A percentile compares a stretch with the other conserved stretches of the same genome.
phyloP scores from a whole-genome alignment of 92 coral and sea anemone species.

The Epizoanthus rinbou region DNA sequence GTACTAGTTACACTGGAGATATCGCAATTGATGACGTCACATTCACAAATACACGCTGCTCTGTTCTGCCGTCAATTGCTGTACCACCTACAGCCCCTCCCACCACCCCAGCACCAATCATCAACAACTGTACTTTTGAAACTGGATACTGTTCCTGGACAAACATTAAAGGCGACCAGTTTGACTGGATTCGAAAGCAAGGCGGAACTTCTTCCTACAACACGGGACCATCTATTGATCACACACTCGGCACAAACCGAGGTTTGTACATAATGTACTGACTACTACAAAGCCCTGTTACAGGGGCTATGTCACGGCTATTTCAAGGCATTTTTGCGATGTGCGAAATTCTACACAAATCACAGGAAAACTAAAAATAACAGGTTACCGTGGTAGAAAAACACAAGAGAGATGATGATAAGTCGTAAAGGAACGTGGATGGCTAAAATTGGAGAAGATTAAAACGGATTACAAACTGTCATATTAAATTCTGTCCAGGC shows the following conservation, averaged over 20 bases:
- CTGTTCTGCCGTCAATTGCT: constrained; percentile 78
- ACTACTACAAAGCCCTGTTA: too few species aligned
- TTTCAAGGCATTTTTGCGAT: too few species aligned
- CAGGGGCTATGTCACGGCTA: too few species aligned
- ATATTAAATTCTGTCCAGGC: too few species aligned
- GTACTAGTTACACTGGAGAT: constrained; percentile 87
- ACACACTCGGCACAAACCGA: constrained; percentile 73
- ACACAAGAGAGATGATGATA: too few species aligned
- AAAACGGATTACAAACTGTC: too few species aligned
- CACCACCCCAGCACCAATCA: constrained; percentile 85
- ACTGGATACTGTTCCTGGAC: constrained; percentile 89
- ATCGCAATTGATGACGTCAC: constrained; percentile 91
- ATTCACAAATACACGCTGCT: constrained; percentile 69
- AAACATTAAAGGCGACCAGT: constrained; percentile 82
- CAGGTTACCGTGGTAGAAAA: too few species aligned
- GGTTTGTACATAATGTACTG: constrained; percentile 47
- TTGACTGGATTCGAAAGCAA: constrained; percentile 92
- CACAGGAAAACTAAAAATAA: too few species aligned
- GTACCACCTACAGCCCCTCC: constrained; percentile 94
- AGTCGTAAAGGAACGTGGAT: too few species aligned
- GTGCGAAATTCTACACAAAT: too few species aligned
- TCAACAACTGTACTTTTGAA: constrained; percentile 96
- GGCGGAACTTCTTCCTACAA: constrained; percentile 76
- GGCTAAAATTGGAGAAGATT: too few species aligned
- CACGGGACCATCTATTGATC: constrained; percentile 93